Percentiles rank a stretch among this genome's conserved stretches.
Conservation (phyloP, 30 jellyfish, hydroid and myxozoan genomes). For the Aurelia aurita complex sp. Pacific region DNA sequence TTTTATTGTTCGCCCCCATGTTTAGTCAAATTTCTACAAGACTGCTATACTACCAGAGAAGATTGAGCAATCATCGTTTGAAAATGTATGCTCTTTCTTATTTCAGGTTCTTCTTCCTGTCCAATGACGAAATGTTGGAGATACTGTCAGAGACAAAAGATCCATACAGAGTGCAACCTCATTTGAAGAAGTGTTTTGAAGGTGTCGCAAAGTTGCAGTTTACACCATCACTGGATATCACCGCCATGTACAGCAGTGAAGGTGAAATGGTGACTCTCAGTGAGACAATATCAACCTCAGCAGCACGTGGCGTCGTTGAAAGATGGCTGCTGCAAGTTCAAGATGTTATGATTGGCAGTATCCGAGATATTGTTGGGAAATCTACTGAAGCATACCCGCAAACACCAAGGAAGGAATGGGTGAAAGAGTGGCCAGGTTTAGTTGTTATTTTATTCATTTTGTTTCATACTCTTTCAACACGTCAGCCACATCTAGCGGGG, state of each 20-base stretch:
- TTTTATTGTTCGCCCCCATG: no score
- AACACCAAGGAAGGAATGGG: slow-evolving; percentile 96
- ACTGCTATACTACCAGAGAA: no score
- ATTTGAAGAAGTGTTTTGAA: slow-evolving; percentile 96
- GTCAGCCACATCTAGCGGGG: slow-evolving; percentile 74
- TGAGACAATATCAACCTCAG: slow-evolving; percentile 92
- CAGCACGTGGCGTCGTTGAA: slow-evolving; percentile 98
- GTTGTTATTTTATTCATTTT: no score
- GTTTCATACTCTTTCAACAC: no score
- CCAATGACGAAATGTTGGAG: slow-evolving; percentile 97
- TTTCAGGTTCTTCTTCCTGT: slow-evolving; percentile 90
- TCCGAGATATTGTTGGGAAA: slow-evolving; percentile 88
- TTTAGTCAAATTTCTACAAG: no score
- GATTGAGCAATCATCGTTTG: no score
- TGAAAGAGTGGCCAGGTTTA: slow-evolving; percentile 90
- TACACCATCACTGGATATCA: slow-evolving; percentile 88
- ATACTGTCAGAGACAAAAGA: slow-evolving; percentile 94
- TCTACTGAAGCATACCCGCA: slow-evolving; percentile 95
- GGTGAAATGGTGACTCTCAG: slow-evolving; percentile 92
- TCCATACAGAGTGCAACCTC: slow-evolving; percentile 99
- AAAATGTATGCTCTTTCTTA: not conserved
- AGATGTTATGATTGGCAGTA: slow-evolving; percentile 90
- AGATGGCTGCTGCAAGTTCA: slow-evolving; percentile 98
- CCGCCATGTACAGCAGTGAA: slow-evolving; percentile 96
- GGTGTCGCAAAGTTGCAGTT: slow-evolving; percentile 97